phyloP scores from a whole-genome alignment of 1,140 invertebrate species.

The Anagrus nilaparvatae region DNA sequence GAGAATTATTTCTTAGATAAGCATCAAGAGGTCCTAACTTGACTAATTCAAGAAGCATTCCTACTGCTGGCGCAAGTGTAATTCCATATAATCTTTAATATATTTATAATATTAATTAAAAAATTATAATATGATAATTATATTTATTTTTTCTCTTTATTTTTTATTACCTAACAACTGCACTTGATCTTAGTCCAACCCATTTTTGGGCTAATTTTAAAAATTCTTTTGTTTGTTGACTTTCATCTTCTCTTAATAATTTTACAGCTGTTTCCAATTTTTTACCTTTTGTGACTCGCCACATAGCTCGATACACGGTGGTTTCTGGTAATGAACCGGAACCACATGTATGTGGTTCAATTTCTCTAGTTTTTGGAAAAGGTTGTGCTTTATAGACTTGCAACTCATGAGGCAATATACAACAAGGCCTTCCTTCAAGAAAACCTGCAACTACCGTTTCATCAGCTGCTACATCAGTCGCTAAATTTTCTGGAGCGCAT shows the following conservation, averaged over 20 bases:
- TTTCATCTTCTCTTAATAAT: constrained; percentile 54
- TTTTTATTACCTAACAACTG: constrained; percentile 49
- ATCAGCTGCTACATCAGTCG: constrained; percentile 32
- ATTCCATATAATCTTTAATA: constrained; percentile 55
- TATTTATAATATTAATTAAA: constrained; percentile 2
- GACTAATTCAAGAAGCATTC: constrained; percentile 72
- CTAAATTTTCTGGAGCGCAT: constrained; percentile 43
- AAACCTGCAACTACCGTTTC: constrained; percentile 30
- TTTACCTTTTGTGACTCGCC: constrained; percentile 51
- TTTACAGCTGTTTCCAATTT: constrained; percentile 68
- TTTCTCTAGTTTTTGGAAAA: constrained; percentile 26
- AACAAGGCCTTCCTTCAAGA: constrained; percentile 32
- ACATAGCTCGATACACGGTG: constrained; percentile 32
- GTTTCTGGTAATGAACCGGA: constrained; percentile 21
- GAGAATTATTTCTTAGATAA: constrained; percentile 49
- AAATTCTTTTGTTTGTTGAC: constrained; percentile 52
- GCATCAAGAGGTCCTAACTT: constrained; percentile 64
- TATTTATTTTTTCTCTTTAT: background rate
- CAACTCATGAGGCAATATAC: constrained; percentile 31
- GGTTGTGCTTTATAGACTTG: constrained; percentile 35
- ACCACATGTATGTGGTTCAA: constrained; percentile 9
- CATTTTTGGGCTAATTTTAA: constrained; percentile 63
- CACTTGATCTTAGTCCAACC: constrained; percentile 61
- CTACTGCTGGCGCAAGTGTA: constrained; percentile 60
- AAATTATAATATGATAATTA: constrained; percentile 4